Evolutionary conservation across 2,888 invertebrate species (phyloP).

Genomic region (Himalopsyche anomala): DNA sequence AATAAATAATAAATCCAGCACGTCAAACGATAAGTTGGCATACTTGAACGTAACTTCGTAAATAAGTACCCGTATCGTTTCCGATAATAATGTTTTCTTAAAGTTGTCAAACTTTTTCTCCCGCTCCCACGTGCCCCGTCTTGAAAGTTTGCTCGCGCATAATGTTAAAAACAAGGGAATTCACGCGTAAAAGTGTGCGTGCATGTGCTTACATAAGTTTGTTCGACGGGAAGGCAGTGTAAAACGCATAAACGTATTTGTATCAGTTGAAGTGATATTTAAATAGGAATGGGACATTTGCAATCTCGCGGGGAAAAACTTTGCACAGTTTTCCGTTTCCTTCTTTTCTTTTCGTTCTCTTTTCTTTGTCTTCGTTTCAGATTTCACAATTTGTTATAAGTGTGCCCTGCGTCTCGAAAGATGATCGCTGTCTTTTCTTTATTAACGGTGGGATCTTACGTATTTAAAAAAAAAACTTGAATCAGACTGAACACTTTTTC

Average conservation of each 20-base stretch:
- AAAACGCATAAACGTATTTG: slow-evolving; percentile 32
- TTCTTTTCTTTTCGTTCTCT: slow-evolving; percentile 8
- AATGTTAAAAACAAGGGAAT: slow-evolving; percentile 27
- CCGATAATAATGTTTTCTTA: slow-evolving; percentile 15
- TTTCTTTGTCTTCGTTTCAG: slow-evolving; percentile 38
- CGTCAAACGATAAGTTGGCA: no score
- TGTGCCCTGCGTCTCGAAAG: neutral
- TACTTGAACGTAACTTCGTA: neutral
- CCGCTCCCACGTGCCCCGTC: neutral
- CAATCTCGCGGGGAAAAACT: slow-evolving; percentile 24
- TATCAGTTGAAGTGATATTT: slow-evolving; percentile 26
- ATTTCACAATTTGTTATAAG: slow-evolving; percentile 20
- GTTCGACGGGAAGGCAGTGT: neutral
- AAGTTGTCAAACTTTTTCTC: slow-evolving; percentile 7
- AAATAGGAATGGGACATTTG: slow-evolving; percentile 22
- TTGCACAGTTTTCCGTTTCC: slow-evolving; percentile 11
- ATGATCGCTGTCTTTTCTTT: neutral
- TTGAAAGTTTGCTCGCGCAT: slow-evolving; percentile 15
- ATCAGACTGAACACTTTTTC: no score
- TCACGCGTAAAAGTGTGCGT: neutral
- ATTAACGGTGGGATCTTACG: no score
- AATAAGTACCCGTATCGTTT: neutral
- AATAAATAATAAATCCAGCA: no score
- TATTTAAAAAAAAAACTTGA: no score
- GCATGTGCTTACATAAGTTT: neutral